Evolutionary conservation across 2,888 invertebrate genomes (phyloP).

Genomic region (Tenodera sinensis): DNA sequence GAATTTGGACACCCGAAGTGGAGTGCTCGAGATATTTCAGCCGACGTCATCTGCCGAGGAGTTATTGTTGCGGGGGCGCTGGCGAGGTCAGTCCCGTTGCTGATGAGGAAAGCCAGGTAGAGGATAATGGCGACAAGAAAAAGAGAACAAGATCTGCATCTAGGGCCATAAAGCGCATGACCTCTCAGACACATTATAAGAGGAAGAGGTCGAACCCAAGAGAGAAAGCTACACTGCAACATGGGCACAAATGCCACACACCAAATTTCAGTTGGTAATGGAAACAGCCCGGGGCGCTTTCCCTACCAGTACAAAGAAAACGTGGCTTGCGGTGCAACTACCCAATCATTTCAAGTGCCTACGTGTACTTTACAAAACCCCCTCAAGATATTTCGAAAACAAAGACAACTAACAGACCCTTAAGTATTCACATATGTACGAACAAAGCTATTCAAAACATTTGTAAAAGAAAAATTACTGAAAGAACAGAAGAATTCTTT

Average conservation of each 20-base stretch:
- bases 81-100: neutral
- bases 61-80: neutral
- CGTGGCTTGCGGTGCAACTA: neutral
- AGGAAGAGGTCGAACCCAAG: neutral
- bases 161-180: neutral
- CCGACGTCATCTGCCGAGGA: too few relatives aligned
- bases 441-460: too few relatives aligned
- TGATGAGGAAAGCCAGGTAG: neutral
- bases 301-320: neutral
- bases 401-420: too few relatives aligned
- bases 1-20: too few relatives aligned
- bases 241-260: neutral
- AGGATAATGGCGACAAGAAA: neutral
- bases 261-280: too few relatives aligned
- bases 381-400: too few relatives aligned
- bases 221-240: neutral
- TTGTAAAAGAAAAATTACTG: too few relatives aligned
- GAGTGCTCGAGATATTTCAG: too few relatives aligned
- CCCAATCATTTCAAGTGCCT: too few relatives aligned
- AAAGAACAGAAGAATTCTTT: too few relatives aligned
- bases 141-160: neutral
- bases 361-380: too few relatives aligned
- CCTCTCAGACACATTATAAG: neutral
- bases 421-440: too few relatives aligned
- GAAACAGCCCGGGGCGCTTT: neutral